phyloP scores from a whole-genome alignment of 2,888 invertebrate species.

The Agrenia bidenticulata region DNA sequence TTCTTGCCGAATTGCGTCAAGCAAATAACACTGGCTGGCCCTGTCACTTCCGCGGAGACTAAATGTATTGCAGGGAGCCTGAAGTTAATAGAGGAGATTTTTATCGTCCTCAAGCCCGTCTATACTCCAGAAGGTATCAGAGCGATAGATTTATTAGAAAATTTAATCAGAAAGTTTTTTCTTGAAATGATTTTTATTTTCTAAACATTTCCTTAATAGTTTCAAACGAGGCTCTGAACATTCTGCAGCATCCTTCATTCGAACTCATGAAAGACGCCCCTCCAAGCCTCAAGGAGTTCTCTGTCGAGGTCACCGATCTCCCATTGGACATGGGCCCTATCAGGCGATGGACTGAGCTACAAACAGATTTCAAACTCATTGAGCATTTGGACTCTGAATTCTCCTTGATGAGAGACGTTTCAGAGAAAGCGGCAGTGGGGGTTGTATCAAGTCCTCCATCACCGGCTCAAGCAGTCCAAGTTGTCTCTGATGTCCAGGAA shows the following conservation, averaged over 20 bases:
- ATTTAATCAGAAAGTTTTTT: too few species aligned
- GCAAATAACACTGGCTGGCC: background rate
- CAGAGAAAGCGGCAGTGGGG: too few species aligned
- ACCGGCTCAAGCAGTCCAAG: too few species aligned
- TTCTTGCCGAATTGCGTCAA: background rate
- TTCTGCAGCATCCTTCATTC: slow-evolving; percentile 7
- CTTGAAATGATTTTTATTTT: too few species aligned
- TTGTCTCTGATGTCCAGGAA: too few species aligned
- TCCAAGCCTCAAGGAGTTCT: background rate
- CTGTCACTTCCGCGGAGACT: background rate
- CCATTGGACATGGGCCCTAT: background rate
- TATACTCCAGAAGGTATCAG: too few species aligned
- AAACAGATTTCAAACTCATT: slow-evolving; percentile 12
- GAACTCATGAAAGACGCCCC: slow-evolving; percentile 2
- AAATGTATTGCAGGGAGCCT: too few species aligned
- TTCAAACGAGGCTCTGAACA: background rate
- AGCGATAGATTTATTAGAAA: too few species aligned
- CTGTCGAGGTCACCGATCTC: background rate
- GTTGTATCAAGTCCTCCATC: too few species aligned
- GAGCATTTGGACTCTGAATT: background rate
- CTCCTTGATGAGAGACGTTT: background rate
- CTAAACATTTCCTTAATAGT: too few species aligned
- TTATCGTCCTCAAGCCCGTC: too few species aligned
- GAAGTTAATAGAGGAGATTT: too few species aligned
- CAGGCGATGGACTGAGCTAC: background rate